Conservation (phyloP, 2,113 vertebrate genomes). For the Strix uralensis region DNA sequence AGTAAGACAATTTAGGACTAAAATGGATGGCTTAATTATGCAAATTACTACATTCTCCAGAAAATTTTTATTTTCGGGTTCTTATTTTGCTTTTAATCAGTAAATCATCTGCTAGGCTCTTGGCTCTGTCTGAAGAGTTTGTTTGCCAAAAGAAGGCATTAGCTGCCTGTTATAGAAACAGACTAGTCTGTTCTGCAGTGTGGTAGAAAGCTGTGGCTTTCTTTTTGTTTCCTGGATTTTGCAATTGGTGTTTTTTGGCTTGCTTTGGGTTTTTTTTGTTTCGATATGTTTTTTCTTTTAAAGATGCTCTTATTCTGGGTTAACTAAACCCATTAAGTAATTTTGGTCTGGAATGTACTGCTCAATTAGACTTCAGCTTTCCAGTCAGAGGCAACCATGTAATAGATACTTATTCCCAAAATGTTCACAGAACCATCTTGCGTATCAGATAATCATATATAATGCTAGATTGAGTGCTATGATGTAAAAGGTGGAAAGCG, state of each 20-base stretch:
- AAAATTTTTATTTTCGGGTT: conserved; percentile 43
- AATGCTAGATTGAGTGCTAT: not conserved
- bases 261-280: not conserved
- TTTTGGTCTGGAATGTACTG: not conserved
- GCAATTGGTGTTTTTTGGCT: not conserved
- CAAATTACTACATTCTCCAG: conserved; percentile 23
- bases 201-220: not conserved
- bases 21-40: conserved; percentile 9
- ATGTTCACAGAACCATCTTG: not conserved
- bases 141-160: conserved; percentile 53
- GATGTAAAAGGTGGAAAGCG: not conserved
- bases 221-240: conserved; percentile 23
- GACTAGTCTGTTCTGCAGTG: conserved; percentile 6
- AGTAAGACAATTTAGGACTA: not conserved
- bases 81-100: conserved; percentile 55
- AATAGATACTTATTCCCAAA: not conserved
- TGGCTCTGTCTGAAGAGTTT: conserved; percentile 32
- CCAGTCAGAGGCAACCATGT: not conserved
- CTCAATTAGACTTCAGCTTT: not conserved
- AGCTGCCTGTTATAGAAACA: conserved; percentile 30
- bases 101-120: conserved; percentile 48
- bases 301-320: not conserved
- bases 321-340: not conserved
- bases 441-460: not conserved
- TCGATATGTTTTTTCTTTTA: not conserved